phyloP scores from a whole-genome alignment of 2,797 vertebrate genomes.

The Liparis tanakae region DNA sequence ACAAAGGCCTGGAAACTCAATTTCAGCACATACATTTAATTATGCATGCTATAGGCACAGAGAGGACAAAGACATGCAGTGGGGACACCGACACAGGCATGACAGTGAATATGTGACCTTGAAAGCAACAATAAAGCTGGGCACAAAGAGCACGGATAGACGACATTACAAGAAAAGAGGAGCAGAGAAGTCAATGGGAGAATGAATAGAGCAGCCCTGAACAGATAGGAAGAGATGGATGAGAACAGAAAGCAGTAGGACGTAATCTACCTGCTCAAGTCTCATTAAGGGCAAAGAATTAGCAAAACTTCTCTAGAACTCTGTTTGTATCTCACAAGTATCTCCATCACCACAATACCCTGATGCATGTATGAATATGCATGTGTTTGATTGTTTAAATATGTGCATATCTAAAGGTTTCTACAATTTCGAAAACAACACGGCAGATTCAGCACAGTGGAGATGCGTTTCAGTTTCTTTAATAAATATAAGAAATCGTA shows the following conservation, averaged over 20 bases:
- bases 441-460: conserved; percentile 19
- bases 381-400: conserved; percentile 39
- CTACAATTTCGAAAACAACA: conserved; percentile 42
- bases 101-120: conserved; percentile 40
- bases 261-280: conserved; percentile 17
- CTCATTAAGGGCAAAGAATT: conserved; percentile 18
- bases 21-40: conserved; percentile 62
- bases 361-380: conserved; percentile 34
- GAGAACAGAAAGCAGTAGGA: background rate
- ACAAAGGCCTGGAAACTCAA: conserved; percentile 61
- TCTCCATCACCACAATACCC: conserved; percentile 21
- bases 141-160: conserved; percentile 34
- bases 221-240: conserved; percentile 28
- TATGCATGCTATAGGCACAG: conserved; percentile 43
- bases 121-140: conserved; percentile 31
- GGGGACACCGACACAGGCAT: conserved; percentile 23
- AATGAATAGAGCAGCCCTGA: conserved; percentile 13
- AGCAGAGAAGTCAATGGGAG: background rate
- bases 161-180: conserved; percentile 6
- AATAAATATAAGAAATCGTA: conserved; percentile 30
- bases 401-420: conserved; percentile 39
- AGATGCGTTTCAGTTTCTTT: conserved; percentile 26
- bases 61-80: conserved; percentile 37
- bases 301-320: conserved; percentile 27
- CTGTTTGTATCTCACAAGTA: conserved; percentile 39